Percentiles rank a stretch among this genome's conserved stretches.
Conservation (phyloP, 1,140 invertebrate genomes). For the Brachionus rotundiformis region DNA sequence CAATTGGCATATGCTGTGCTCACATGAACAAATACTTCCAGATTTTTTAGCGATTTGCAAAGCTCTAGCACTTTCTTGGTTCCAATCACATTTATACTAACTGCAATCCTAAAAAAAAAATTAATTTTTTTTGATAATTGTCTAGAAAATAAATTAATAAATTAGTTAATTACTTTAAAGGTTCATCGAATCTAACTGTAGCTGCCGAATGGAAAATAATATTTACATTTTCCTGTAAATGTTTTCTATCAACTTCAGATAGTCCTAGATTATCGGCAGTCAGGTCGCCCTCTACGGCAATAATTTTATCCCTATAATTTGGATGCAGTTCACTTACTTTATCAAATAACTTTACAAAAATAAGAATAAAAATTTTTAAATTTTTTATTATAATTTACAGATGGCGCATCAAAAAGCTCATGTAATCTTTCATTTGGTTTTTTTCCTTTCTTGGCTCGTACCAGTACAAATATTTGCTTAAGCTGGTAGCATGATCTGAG, state of each 20-base stretch:
- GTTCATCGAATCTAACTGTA: conserved; percentile 97
- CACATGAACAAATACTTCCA: conserved; percentile 66
- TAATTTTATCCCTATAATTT: conserved; percentile 69
- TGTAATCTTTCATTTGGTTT: conserved; percentile 20
- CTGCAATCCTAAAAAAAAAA: conserved; percentile 71
- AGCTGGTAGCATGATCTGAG: conserved; percentile 50
- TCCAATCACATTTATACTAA: conserved; percentile 66
- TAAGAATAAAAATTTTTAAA: background rate
- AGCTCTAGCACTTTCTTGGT: conserved; percentile 63
- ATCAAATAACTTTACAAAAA: conserved; percentile 14
- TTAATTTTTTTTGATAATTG: background rate
- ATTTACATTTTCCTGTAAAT: conserved; percentile 75
- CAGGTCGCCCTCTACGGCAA: conserved; percentile 86
- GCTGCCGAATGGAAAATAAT: conserved; percentile 96
- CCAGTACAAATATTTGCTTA: conserved; percentile 52
- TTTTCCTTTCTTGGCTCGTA: conserved; percentile 49
- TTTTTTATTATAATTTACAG: background rate
- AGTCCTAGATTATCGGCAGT: conserved; percentile 84
- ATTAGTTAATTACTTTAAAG: conserved; percentile 66
- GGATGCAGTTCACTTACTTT: conserved; percentile 21
- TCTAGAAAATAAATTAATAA: background rate
- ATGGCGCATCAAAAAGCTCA: conserved; percentile 4
- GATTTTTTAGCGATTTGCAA: conserved; percentile 60
- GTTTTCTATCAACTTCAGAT: conserved; percentile 74
- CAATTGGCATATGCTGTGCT: conserved; percentile 68